Percentiles rank a stretch among this genome's conserved stretches.
These are phyloP conservation scores for Saccostrea echinata DNA, from an alignment of 1,140 invertebrate genomes.

Conservation along the genomic window DNA sequence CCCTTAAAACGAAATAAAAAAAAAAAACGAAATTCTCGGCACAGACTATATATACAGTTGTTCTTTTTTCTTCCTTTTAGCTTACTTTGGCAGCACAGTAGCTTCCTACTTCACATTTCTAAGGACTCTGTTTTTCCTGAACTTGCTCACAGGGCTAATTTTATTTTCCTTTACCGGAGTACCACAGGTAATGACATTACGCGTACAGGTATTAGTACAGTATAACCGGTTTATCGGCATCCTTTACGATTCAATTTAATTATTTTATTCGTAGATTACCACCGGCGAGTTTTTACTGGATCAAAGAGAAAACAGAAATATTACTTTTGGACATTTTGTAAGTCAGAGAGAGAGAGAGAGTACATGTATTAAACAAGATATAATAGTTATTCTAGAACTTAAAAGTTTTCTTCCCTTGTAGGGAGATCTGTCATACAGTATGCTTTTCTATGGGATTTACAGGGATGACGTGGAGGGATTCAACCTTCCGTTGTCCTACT, in stretches of 20 bases:
- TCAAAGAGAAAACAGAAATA: background rate
- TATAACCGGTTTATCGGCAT: background rate
- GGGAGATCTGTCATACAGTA: constrained; percentile 84
- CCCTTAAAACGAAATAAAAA: background rate
- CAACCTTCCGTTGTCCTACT: constrained; percentile 86
- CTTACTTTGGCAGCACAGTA: constrained; percentile 86
- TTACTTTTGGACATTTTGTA: background rate
- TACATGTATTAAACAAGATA: background rate
- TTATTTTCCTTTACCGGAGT: constrained; percentile 67
- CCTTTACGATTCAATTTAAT: background rate
- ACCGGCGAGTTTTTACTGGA: background rate
- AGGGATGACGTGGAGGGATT: constrained; percentile 81
- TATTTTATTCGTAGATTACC: background rate
- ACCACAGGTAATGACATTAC: constrained; percentile 67
- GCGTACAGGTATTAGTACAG: background rate
- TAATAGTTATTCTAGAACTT: no score
- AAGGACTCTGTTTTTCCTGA: constrained; percentile 85
- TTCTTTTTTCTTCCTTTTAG: constrained; percentile 53
- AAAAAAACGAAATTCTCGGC: background rate
- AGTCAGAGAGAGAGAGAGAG: background rate
- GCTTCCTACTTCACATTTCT: constrained; percentile 88
- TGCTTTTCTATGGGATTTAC: constrained; percentile 87
- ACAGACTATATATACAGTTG: background rate
- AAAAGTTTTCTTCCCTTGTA: constrained; percentile 72
- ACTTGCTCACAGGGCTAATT: constrained; percentile 78